A percentile compares a stretch with the other conserved stretches of the same genome.
Conservation (phyloP, 2,797 vertebrate genomes). For the Arnoldichthys spilopterus region DNA sequence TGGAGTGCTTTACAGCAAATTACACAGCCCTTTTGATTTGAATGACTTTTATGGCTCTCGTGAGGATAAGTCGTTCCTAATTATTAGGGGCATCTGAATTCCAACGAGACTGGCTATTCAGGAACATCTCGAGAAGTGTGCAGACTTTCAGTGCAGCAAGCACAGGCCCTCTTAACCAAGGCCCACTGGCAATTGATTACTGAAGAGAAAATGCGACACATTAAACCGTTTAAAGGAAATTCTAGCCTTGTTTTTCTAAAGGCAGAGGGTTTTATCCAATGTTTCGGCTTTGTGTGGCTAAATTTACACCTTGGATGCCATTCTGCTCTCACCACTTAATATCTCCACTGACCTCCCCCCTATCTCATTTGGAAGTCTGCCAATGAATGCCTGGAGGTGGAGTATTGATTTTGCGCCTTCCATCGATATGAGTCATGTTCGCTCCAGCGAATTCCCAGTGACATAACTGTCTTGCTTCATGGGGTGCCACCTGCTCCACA, state of each 20-base stretch:
- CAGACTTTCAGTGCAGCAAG: slow-evolving; percentile 43
- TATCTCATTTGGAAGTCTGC: slow-evolving; percentile 47
- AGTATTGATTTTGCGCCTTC: slow-evolving; percentile 66
- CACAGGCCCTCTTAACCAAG: slow-evolving; percentile 17
- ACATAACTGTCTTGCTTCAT: slow-evolving; percentile 42
- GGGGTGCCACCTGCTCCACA: slow-evolving; percentile 10
- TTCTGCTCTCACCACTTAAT: slow-evolving; percentile 47
- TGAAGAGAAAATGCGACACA: slow-evolving; percentile 16
- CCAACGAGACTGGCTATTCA: slow-evolving; percentile 51
- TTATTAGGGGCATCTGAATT: slow-evolving; percentile 60
- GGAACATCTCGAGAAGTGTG: slow-evolving; percentile 36
- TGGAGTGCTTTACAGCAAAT: slow-evolving; percentile 55
- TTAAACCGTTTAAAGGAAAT: slow-evolving; percentile 43
- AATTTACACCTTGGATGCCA: slow-evolving; percentile 50
- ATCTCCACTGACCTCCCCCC: slow-evolving; percentile 47
- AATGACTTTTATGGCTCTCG: slow-evolving; percentile 60
- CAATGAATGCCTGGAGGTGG: slow-evolving; percentile 60
- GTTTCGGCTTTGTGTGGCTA: slow-evolving; percentile 49
- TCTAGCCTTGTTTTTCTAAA: slow-evolving; percentile 30
- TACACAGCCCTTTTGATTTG: slow-evolving; percentile 53
- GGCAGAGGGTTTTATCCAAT: slow-evolving; percentile 44
- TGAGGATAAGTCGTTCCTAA: slow-evolving; percentile 62
- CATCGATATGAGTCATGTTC: slow-evolving; percentile 62
- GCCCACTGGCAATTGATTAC: slow-evolving; percentile 58
- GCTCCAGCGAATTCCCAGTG: slow-evolving; percentile 57